Percentiles rank a stretch among this genome's conserved stretches.
phyloP scores from a whole-genome alignment of 2,888 invertebrate genomes.

The Agonopterix alstromeriana region DNA sequence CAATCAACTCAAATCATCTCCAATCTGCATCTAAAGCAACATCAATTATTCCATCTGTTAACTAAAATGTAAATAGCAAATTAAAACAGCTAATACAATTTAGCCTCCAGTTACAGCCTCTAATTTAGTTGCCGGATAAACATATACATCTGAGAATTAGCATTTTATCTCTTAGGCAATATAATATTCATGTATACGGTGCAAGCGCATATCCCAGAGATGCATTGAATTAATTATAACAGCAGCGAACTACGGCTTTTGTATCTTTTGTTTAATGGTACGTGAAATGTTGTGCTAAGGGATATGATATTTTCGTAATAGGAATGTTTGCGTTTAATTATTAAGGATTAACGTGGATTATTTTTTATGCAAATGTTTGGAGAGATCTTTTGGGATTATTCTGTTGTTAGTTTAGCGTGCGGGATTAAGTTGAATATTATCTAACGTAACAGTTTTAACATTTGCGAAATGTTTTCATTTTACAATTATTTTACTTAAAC shows the following conservation, averaged over 20 bases:
- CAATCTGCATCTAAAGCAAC: too few relatives aligned
- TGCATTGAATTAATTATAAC: constrained; percentile 57
- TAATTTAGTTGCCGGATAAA: constrained; percentile 50
- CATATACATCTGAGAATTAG: constrained; percentile 62
- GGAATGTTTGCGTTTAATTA: too few relatives aligned
- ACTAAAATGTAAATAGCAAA: constrained; percentile 10
- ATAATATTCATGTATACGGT: constrained; percentile 64
- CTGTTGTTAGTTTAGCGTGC: too few relatives aligned
- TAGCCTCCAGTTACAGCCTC: constrained; percentile 31
- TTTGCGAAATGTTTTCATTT: too few relatives aligned
- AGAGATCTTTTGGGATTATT: too few relatives aligned
- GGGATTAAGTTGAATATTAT: too few relatives aligned
- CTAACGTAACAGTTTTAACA: too few relatives aligned
- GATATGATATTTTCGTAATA: background rate
- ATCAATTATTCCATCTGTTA: background rate
- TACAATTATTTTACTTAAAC: too few relatives aligned
- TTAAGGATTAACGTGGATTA: too few relatives aligned
- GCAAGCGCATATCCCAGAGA: constrained; percentile 38
- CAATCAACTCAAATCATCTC: too few relatives aligned
- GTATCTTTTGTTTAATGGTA: constrained; percentile 15
- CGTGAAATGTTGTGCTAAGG: background rate
- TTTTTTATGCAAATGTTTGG: too few relatives aligned
- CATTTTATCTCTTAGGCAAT: constrained; percentile 69
- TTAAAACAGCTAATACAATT: constrained; percentile 23
- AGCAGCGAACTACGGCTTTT: constrained; percentile 13